phyloP scores from a whole-genome alignment of 2,113 vertebrate genomes.

The Epinephelus moara region DNA sequence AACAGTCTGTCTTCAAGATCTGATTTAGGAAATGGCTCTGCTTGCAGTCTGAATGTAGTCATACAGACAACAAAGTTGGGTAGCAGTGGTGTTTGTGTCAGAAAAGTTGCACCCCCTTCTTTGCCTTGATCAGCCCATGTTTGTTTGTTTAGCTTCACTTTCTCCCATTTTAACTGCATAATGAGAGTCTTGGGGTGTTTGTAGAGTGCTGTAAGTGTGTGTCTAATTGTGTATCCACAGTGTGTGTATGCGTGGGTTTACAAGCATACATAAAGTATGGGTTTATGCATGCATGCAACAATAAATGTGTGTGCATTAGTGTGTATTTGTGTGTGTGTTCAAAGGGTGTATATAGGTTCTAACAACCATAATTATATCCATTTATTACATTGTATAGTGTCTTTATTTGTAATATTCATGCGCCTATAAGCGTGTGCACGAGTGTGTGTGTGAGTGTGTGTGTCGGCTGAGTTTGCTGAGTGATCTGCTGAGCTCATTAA shows the following conservation, averaged over 20 bases:
- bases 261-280: not conserved
- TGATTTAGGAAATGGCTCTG: too few species aligned
- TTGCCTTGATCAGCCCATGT: not conserved
- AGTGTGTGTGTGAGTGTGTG: constrained; percentile 35
- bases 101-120: not conserved
- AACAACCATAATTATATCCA: not conserved
- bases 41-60: too few species aligned
- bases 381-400: constrained; percentile 2
- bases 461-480: constrained; percentile 42
- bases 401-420: constrained; percentile 33
- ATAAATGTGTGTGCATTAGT: not conserved
- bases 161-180: not conserved
- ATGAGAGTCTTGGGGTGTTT: not conserved
- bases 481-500: constrained; percentile 80
- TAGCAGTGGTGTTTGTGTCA: not conserved
- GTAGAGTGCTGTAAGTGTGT: not conserved
- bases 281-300: constrained; percentile 5
- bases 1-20: too few species aligned
- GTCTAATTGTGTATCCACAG: not conserved
- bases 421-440: not conserved
- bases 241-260: not conserved
- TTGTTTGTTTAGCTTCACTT: constrained; percentile 20
- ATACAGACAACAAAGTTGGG: not conserved
- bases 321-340: not conserved
- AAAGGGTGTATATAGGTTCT: not conserved